A percentile compares a stretch with the other conserved stretches of the same genome.
phyloP scores from a whole-genome alignment of 2,797 vertebrate species.

The Alectoris magna region DNA sequence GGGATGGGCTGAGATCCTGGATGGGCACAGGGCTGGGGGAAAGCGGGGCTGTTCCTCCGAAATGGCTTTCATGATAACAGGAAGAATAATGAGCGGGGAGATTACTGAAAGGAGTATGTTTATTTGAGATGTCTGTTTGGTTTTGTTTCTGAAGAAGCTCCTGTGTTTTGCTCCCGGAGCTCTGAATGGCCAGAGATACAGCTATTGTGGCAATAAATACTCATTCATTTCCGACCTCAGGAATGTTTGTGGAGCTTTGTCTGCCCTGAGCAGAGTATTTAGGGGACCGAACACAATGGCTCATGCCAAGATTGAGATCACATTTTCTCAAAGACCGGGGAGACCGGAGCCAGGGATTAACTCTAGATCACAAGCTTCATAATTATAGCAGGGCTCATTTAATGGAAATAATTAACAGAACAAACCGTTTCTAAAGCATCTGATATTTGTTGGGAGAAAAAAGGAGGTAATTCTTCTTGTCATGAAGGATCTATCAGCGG shows the following conservation, averaged over 20 bases:
- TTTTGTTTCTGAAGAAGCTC: conserved; percentile 5
- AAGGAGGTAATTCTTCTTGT: background rate
- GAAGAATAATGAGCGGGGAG: conserved; percentile 52
- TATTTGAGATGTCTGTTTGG: conserved; percentile 16
- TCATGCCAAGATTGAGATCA: conserved; percentile 37
- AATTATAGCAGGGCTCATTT: background rate
- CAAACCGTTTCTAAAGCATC: background rate
- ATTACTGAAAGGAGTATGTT: conserved; percentile 9
- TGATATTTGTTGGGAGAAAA: background rate
- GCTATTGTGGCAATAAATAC: conserved; percentile 50
- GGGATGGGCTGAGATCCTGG: background rate
- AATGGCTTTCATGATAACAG: conserved; percentile 24
- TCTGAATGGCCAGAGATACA: conserved; percentile 6
- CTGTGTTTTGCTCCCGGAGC: background rate
- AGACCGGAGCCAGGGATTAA: conserved; percentile 9
- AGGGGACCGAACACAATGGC: conserved; percentile 7
- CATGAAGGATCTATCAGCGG: background rate
- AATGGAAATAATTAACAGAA: background rate
- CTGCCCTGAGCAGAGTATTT: conserved; percentile 8
- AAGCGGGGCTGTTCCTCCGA: background rate
- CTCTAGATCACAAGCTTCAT: background rate
- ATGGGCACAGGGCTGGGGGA: background rate
- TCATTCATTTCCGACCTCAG: conserved; percentile 29
- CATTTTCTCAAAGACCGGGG: background rate
- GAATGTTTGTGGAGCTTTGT: conserved; percentile 4